phyloP scores from a whole-genome alignment of 2,797 vertebrate species.

The Capromys pilorides region DNA sequence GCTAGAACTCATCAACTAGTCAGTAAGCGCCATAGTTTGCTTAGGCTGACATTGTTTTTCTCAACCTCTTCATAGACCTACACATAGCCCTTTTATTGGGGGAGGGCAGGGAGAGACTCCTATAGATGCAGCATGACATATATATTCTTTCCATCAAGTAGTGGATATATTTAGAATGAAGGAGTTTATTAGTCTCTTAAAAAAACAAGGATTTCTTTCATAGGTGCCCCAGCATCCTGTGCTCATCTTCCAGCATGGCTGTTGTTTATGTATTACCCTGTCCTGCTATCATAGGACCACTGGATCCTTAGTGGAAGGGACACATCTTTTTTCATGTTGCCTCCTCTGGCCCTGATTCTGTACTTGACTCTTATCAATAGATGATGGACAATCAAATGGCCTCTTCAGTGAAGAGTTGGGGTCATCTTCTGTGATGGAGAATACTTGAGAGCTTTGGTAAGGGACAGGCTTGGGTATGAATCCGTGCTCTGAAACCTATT shows the following conservation, averaged over 20 bases:
- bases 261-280: not conserved
- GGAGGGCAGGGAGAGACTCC: not conserved
- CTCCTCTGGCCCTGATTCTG: not conserved
- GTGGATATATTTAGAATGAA: constrained; percentile 5
- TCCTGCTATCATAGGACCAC: not conserved
- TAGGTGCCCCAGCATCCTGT: not conserved
- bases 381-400: not conserved
- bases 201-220: constrained; percentile 7
- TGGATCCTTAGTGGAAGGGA: not conserved
- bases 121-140: not conserved
- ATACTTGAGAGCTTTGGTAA: not conserved
- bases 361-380: not conserved
- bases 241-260: not conserved
- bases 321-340: not conserved
- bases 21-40: constrained; percentile 2
- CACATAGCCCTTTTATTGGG: not conserved
- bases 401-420: not conserved
- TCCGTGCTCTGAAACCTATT: not conserved
- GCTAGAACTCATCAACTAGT: not conserved
- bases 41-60: not conserved
- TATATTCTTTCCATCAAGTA: not conserved
- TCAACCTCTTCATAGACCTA: not conserved
- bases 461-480: not conserved
- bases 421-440: not conserved
- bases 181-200: not conserved